Percentiles rank a stretch among this genome's conserved stretches.
Conservation (phyloP, 2,797 vertebrate genomes). For the Pelodytes ibericus region DNA sequence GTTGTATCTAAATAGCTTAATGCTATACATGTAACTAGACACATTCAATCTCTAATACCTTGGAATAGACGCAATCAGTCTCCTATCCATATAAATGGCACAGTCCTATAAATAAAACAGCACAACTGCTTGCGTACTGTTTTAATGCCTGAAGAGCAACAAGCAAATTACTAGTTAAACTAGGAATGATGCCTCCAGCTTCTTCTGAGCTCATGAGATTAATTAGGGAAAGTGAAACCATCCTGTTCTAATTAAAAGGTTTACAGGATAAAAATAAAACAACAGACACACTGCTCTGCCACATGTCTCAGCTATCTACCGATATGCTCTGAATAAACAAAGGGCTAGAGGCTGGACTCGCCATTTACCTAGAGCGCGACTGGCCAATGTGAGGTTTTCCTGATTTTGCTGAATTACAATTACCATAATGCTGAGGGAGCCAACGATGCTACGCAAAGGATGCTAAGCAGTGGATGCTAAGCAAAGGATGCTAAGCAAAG, state of each 20-base stretch:
- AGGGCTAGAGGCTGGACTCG: neutral
- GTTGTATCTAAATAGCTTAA: too few species aligned
- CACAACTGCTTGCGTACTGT: neutral
- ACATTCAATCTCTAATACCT: neutral
- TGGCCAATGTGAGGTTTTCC: too few species aligned
- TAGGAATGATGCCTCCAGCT: constrained; percentile 18
- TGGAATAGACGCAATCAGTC: neutral
- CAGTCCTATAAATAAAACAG: neutral
- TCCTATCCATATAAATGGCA: neutral
- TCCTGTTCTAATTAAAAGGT: constrained; percentile 36
- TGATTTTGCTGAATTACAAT: too few species aligned
- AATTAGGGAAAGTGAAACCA: constrained; percentile 43
- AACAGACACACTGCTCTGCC: neutral
- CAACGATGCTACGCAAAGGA: too few species aligned
- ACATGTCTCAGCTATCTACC: neutral
- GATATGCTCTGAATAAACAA: neutral
- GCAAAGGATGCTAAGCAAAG: too few species aligned
- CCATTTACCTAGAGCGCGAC: neutral
- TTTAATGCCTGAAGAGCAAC: constrained; percentile 5
- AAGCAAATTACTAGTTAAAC: constrained; percentile 18
- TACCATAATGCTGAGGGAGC: too few species aligned
- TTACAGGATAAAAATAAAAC: constrained; percentile 40
- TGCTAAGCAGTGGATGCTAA: too few species aligned
- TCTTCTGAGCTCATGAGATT: constrained; percentile 22
- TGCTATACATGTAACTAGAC: neutral